Percentiles rank a stretch among this genome's conserved stretches.
Evolutionary conservation across 1,140 invertebrate genomes (phyloP).

Genomic region (Brachystomella parvula): DNA sequence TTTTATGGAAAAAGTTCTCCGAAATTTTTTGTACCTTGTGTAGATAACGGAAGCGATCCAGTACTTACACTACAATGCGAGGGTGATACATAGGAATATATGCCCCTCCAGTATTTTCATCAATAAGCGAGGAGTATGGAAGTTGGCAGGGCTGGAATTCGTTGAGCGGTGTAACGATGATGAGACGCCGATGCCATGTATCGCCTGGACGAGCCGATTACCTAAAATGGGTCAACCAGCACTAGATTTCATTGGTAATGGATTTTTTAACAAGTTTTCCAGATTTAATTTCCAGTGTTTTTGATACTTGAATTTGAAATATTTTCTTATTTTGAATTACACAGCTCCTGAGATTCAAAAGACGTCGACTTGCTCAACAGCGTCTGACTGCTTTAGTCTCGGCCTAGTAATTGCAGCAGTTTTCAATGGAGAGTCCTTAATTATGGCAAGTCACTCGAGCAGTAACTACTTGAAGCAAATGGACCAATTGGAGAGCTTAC

Average conservation of each 20-base stretch:
- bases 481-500: slow-evolving; percentile 18
- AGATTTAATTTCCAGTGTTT: neutral
- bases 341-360: slow-evolving; percentile 82
- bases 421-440: slow-evolving; percentile 80
- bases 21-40: slow-evolving; percentile 23
- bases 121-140: slow-evolving; percentile 77
- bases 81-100: slow-evolving; percentile 83
- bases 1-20: neutral
- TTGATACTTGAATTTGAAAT: neutral
- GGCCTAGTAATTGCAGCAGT: slow-evolving; percentile 86
- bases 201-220: slow-evolving; percentile 76
- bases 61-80: slow-evolving; percentile 77
- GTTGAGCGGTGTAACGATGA: slow-evolving; percentile 45
- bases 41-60: slow-evolving; percentile 89
- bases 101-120: slow-evolving; percentile 87
- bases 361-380: slow-evolving; percentile 67
- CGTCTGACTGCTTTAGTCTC: slow-evolving; percentile 91
- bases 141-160: slow-evolving; percentile 90
- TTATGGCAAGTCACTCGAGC: slow-evolving; percentile 79
- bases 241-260: slow-evolving; percentile 81
- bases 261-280: slow-evolving; percentile 40
- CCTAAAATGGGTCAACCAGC: slow-evolving; percentile 89
- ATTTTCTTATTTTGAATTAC: slow-evolving; percentile 22
- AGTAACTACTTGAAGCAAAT: slow-evolving; percentile 68
- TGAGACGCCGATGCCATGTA: slow-evolving; percentile 52